Evolutionary conservation across 2,113 vertebrate species (phyloP), one percentile per base, ranked within the genome.

Genomic region (Rhabdornis inornatus): DNA sequence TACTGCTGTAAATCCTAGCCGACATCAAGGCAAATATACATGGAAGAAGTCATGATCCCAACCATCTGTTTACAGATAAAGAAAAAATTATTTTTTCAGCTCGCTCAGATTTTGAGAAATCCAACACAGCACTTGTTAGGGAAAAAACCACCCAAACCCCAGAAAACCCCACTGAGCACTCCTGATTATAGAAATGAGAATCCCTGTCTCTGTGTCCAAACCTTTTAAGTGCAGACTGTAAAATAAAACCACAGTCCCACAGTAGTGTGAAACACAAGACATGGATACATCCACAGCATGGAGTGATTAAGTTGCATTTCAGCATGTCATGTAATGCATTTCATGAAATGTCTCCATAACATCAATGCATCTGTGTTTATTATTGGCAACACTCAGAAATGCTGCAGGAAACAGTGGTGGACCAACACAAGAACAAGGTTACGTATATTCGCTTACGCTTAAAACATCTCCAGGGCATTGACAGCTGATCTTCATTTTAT

Each of bases 11-110:
- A 95, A 94, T 93, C 75, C 85, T 77, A 72, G 50, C 75, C 57
- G 78, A 92, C 78, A 93, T 80, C 69, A 86, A 93, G 86, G 86
- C 59, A 94, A 95, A 94, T 52, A 83, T 6, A 93, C 30, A 91
- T 1, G 5, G 70, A 92, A n/a, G 49, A 90, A 92, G 53, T 65
- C 47, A 83, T 22, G 77, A 96, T 91, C 69, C 30, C 88, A 84
- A 92, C 64, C 87, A 94, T 91, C 82, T 96, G 92, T 61, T 93
- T 96, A 93, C 0, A 0, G 72, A 74, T 39, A 55, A 82, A 74
- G 39, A 30, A 86, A 47, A 56, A 23, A 76, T 8, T 0, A 12
- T 30, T 19, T 81, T 91, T 81, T 70, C 37, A 85, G 42, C 7
- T 16, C 39, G 7, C 28, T 93, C n/a, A 72, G 78, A 79, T 79